Evolutionary conservation across 2,888 invertebrate species (phyloP).

Genomic region (Agrilus mali): DNA sequence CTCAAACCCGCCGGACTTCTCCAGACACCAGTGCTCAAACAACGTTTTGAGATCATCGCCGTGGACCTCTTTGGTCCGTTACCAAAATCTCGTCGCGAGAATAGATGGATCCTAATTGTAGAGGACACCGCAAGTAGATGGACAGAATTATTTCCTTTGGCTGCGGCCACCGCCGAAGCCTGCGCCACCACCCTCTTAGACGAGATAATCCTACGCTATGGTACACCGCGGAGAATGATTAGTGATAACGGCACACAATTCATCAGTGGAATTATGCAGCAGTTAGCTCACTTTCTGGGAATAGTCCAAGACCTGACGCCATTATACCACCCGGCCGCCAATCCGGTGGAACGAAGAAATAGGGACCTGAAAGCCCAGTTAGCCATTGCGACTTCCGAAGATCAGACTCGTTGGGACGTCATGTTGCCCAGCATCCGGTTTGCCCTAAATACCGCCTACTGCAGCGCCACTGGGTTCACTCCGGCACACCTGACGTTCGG

Average conservation of each 20-base stretch:
- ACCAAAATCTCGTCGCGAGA: too few relatives aligned
- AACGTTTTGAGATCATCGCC: too few relatives aligned
- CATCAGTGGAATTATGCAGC: slow-evolving; percentile 13
- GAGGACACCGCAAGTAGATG: too few relatives aligned
- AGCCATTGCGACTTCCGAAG: slow-evolving; percentile 9
- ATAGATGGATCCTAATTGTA: too few relatives aligned
- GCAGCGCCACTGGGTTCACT: slow-evolving; percentile 13
- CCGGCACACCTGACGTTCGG: too few relatives aligned
- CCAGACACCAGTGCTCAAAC: too few relatives aligned
- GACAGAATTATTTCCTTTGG: too few relatives aligned
- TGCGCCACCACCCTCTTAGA: too few relatives aligned
- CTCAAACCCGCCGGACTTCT: too few relatives aligned
- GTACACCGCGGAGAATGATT: slow-evolving; percentile 15
- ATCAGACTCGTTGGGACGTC: slow-evolving; percentile 14
- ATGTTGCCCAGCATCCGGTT: slow-evolving; percentile 20
- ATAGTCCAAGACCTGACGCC: slow-evolving; percentile 16
- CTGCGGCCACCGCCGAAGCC: too few relatives aligned
- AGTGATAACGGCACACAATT: slow-evolving; percentile 18
- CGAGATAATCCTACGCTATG: slow-evolving; percentile 18
- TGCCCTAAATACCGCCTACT: slow-evolving; percentile 20
- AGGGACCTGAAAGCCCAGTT: slow-evolving; percentile 15
- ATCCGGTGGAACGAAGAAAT: too few relatives aligned
- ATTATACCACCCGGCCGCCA: slow-evolving; percentile 17
- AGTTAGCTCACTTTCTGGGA: slow-evolving; percentile 9
- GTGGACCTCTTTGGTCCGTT: too few relatives aligned